Evolutionary conservation across 2,888 invertebrate species (phyloP), one percentile per base, ranked within the genome.

Genomic region (Axea sp.): DNA sequence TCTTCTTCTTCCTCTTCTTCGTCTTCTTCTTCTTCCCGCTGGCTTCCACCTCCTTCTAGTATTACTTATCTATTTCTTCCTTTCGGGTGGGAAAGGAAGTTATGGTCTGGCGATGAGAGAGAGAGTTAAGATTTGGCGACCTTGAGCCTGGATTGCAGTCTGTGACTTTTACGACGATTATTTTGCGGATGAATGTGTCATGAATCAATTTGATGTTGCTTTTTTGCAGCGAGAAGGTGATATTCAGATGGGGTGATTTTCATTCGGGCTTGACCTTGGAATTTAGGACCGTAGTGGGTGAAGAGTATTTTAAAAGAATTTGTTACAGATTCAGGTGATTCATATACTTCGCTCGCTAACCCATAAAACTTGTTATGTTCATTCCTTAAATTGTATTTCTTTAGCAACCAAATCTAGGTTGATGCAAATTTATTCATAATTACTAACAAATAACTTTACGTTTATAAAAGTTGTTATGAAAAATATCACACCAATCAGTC

Each of bases 81-180:
- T 41, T 41, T 15, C 39, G 51, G n/a, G 15, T n/a, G n/a, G 33
- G 31, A 33, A 33, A 43, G 57, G 57, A 57, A 57, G 57, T 57
- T 57, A 57, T 57, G 43, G 31, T 57, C 33, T 24, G 31, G 5
- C 43, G 43, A 57, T 57, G 57, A 45, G 15, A 39, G 39, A 39
- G 22, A 39, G 19, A 53, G 33, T 43, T 33, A 33, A 57, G 35
- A 59, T 45, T 28, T 17, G 45, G 17, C 33, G 59, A 59, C 59
- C 45, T 59, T 59, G 59, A 31, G 33, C 24, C 5, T 15, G 31
- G 22, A 43, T 41, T 55, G 41, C 55, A 55, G 55, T 57, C 24
- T 45, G n/a, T 45, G 59, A 45, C 35, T 59, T 45, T 59, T 59
- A 59, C 28, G 45, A 45, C 28, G 45, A 59, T 45, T 11, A 15